A percentile compares a stretch with the other conserved stretches of the same genome.
These are phyloP conservation scores for Gopherus evgoodei DNA, from an alignment of 2,113 vertebrate species.

Conservation along the genomic window DNA sequence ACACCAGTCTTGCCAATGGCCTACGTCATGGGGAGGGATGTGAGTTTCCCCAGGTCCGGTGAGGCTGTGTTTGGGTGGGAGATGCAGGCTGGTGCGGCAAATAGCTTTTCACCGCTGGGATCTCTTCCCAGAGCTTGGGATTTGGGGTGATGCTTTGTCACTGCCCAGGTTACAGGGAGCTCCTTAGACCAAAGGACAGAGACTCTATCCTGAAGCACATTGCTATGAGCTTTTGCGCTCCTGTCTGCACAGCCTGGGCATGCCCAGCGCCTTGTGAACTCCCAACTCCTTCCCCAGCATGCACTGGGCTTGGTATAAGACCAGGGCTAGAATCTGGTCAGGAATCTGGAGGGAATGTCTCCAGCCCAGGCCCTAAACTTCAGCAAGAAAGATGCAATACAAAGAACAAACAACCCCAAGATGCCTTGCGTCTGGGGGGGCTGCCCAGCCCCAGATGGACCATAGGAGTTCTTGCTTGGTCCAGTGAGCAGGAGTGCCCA, in stretches of 20 bases:
- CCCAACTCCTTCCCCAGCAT: not conserved
- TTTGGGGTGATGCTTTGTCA: not conserved
- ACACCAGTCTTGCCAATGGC: accelerated
- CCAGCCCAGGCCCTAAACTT: not conserved
- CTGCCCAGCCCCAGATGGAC: not conserved
- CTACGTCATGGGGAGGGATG: accelerated
- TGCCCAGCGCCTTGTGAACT: not conserved
- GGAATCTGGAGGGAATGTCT: not conserved
- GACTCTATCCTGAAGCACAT: not conserved
- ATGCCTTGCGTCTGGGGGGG: not conserved
- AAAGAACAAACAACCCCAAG: not conserved
- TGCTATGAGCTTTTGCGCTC: not conserved
- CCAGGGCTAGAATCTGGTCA: not conserved
- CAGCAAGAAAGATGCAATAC: not conserved
- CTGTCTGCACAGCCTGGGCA: not conserved
- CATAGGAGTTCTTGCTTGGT: not conserved
- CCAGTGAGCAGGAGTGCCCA: not conserved
- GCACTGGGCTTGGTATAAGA: not conserved
- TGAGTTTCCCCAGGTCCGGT: not conserved
- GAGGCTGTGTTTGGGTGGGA: not conserved
- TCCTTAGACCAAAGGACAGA: not conserved
- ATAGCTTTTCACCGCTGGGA: not conserved
- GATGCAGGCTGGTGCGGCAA: not conserved
- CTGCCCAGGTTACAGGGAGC: not conserved
- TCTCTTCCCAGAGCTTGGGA: not conserved